Evolutionary conservation across 1,140 invertebrate genomes (phyloP).

Genomic region (Drosophila teissieri): DNA sequence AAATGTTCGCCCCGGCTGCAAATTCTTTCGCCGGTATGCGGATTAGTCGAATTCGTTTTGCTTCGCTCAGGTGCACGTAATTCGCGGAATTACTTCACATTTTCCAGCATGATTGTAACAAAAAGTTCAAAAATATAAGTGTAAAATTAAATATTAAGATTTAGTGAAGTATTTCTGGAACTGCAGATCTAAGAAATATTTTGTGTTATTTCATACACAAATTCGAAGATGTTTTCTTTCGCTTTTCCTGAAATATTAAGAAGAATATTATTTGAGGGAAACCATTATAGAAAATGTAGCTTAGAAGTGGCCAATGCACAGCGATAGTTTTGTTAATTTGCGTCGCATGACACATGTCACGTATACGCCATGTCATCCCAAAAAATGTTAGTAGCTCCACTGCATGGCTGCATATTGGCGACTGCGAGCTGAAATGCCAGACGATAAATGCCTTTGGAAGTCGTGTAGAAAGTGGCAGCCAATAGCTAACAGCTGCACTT

Average conservation of each 20-base stretch:
- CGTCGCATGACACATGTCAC: slow-evolving; percentile 1
- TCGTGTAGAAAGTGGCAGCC: slow-evolving; percentile 22
- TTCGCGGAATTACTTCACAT: background rate
- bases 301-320: no score
- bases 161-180: no score
- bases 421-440: background rate
- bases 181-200: no score
- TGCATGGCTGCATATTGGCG: slow-evolving; percentile 6
- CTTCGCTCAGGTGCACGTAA: background rate
- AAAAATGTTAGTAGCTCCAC: slow-evolving; percentile 14
- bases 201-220: no score
- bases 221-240: no score
- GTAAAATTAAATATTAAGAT: no score
- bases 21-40: slow-evolving; percentile 27
- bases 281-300: no score
- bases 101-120: no score
- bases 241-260: no score
- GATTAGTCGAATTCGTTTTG: slow-evolving; percentile 21
- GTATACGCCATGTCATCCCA: background rate
- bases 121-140: no score
- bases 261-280: no score
- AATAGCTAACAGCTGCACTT: slow-evolving; percentile 17
- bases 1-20: slow-evolving; percentile 25
- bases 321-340: background rate
- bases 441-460: slow-evolving; percentile 22